Evolutionary conservation across 1,140 invertebrate species (phyloP), one percentile per base, ranked within the genome.

Genomic region (Drosophila oshimai): DNA sequence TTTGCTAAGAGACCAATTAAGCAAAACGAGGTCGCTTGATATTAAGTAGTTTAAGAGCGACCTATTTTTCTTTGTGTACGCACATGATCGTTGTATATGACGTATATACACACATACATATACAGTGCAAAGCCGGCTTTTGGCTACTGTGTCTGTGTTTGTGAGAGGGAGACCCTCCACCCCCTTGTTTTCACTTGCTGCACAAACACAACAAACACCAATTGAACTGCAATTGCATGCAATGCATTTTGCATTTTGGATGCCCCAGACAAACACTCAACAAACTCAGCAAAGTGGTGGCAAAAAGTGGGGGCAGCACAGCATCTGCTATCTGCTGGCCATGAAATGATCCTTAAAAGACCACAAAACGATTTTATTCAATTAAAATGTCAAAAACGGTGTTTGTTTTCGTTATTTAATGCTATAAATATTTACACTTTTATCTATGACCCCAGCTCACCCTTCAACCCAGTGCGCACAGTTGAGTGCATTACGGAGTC

Each of bases 291-390:
- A 31, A 57, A 41, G 47, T 44, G 45, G 49, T 26, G 13, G 3
- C n/a, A n/a, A n/a, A n/a, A n/a, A 20, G 22, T 2, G 31, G n/a
- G 12, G 26, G 13, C n/a, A n/a, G n/a, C n/a, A n/a, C n/a, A n/a
- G n/a, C n/a, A n/a, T n/a, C n/a, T n/a, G n/a, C n/a, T n/a, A 57
- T 79, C 36, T 55, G 73, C 46, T 83, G 79, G 79, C 74, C 80
- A 86, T 86, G 80, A 86, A 83, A 83, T 83, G 84, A 83, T 83
- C 79, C 79, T 83, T 83, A 86, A 83, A 83, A 86, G 72, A 87
- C 81, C 80, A 87, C 80, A 86, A 87, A 86, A 86, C 81, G 80
- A 81, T 86, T 86, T 83, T 87, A 86, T 86, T 86, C 80, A 86
- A 86, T 86, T 86, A 86, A 86, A 86, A 87, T 86, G 80, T 86